phyloP scores from a whole-genome alignment of 2,797 vertebrate genomes.

The Heteromormyrus szaboi region DNA sequence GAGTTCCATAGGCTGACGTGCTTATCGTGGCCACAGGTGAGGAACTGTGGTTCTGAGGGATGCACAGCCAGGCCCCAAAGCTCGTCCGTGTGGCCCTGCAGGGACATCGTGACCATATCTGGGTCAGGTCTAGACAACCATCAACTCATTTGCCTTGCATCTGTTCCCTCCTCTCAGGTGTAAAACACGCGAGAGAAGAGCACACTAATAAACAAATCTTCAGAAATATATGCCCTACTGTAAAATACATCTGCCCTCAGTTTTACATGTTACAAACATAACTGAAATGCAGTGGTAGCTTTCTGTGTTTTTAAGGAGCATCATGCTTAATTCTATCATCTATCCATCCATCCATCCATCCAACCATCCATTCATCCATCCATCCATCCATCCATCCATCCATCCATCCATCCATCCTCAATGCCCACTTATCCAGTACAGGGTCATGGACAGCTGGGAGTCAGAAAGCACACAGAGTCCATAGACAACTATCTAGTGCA shows the following conservation, averaged over 20 bases:
- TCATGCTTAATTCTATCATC: background rate
- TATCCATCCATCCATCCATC: background rate
- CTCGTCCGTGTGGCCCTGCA: conserved; percentile 91
- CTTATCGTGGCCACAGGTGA: conserved; percentile 89
- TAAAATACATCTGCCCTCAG: background rate
- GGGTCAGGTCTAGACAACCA: background rate
- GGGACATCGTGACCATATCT: background rate
- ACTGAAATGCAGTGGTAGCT: background rate
- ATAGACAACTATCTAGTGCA: background rate
- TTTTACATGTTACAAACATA: background rate
- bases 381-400: background rate
- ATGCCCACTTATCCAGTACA: background rate
- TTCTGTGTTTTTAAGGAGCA: background rate
- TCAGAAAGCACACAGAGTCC: background rate
- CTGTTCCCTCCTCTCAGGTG: background rate
- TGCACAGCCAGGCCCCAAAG: conserved; percentile 91
- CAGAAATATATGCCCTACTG: background rate
- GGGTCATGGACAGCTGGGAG: background rate
- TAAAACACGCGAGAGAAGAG: background rate
- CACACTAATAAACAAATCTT: background rate
- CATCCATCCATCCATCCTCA: background rate
- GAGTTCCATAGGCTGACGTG: conserved; percentile 91
- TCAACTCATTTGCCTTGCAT: background rate
- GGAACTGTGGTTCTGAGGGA: conserved; percentile 79
- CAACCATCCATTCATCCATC: background rate